Percentiles rank a stretch among this genome's conserved stretches.
These are phyloP conservation scores for Doris montereyensis DNA, from an alignment of 2,888 invertebrate genomes.

Conservation along the genomic window DNA sequence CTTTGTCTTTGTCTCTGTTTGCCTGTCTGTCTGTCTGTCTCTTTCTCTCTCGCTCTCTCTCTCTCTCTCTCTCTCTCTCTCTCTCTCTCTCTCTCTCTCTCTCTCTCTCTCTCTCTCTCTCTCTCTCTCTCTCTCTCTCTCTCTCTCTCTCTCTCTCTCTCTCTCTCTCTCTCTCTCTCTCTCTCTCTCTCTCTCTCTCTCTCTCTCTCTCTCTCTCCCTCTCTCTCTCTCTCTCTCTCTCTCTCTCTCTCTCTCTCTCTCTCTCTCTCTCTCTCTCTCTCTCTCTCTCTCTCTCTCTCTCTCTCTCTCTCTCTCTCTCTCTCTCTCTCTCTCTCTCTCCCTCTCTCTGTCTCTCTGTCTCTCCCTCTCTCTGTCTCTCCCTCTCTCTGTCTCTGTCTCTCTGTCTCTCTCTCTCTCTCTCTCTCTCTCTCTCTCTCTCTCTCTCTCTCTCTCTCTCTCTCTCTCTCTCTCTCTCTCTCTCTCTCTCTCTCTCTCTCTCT, in stretches of 20 bases:
- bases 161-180: background rate
- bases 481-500: background rate
- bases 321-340: slow-evolving; percentile 13
- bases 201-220: background rate
- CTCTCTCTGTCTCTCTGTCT: background rate
- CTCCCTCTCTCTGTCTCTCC: slow-evolving; percentile 17
- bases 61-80: background rate
- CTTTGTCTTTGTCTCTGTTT: background rate
- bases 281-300: background rate
- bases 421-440: slow-evolving; percentile 43
- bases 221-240: slow-evolving; percentile 9
- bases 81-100: background rate
- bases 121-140: slow-evolving; percentile 9
- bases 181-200: background rate
- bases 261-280: slow-evolving; percentile 14
- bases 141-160: background rate
- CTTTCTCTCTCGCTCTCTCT: background rate
- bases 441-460: slow-evolving; percentile 28
- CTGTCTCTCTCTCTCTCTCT: slow-evolving; percentile 14
- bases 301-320: background rate
- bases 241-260: background rate
- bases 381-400: slow-evolving; percentile 3
- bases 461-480: background rate
- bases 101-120: slow-evolving; percentile 5
- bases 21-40: background rate